Percentiles rank a stretch among this genome's conserved stretches.
phyloP scores from a whole-genome alignment of 1,140 invertebrate species.

The Eufriesea mexicana region DNA sequence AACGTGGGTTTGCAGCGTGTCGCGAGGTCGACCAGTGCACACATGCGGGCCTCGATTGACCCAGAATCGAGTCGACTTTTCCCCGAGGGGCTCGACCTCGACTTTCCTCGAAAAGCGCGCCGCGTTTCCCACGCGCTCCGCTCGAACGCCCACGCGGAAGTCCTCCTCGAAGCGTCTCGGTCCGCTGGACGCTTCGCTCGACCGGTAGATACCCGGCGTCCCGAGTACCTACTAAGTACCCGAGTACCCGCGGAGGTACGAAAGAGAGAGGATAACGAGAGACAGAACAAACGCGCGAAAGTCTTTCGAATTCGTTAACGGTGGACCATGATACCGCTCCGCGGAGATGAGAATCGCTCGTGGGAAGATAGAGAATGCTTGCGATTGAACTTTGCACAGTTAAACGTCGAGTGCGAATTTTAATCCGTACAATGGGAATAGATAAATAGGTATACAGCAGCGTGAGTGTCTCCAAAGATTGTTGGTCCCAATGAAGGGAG shows the following conservation, averaged over 20 bases:
- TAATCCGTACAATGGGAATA: too few species aligned
- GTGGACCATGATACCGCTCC: neutral
- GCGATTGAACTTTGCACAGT: too few species aligned
- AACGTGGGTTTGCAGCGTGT: neutral
- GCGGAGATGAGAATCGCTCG: too few species aligned
- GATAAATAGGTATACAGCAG: too few species aligned
- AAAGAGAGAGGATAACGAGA: neutral
- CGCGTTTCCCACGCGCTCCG: slow-evolving; percentile 18
- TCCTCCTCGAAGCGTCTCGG: slow-evolving; percentile 50
- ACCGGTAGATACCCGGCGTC: slow-evolving; percentile 48
- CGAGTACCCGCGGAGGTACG: neutral
- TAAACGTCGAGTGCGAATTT: too few species aligned
- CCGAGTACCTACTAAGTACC: neutral
- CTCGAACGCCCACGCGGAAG: slow-evolving; percentile 62
- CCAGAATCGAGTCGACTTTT: slow-evolving; percentile 32
- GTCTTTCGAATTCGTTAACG: slow-evolving; percentile 29
- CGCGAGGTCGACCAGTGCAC: neutral
- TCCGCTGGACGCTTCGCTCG: slow-evolving; percentile 60
- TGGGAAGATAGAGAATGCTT: too few species aligned
- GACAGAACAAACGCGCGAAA: slow-evolving; percentile 33
- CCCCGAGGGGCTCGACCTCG: neutral
- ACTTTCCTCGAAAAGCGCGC: slow-evolving; percentile 51
- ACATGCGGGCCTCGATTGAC: neutral
- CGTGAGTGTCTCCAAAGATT: too few species aligned
- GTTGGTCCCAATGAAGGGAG: too few species aligned